Percentiles rank a stretch among this genome's conserved stretches.
Conservation (phyloP, 2,113 vertebrate genomes). For the Gymnarchus niloticus region DNA sequence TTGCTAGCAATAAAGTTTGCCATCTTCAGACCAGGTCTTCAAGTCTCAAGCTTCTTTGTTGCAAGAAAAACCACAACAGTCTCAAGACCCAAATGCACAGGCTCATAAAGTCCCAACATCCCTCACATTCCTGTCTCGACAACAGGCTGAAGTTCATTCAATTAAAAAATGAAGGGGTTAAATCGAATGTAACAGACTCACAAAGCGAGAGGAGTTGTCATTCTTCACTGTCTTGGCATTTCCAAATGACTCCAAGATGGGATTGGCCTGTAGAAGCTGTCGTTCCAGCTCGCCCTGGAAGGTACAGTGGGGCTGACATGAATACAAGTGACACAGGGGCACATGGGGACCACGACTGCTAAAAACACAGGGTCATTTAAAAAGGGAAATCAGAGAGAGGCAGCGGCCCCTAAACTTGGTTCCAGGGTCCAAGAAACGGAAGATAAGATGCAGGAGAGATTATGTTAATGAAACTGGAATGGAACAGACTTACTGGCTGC, state of each 20-base stretch:
- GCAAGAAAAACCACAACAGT: no score
- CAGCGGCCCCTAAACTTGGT: background rate
- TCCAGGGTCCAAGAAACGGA: background rate
- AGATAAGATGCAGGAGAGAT: background rate
- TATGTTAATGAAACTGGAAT: background rate
- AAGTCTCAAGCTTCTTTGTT: no score
- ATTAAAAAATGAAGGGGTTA: background rate
- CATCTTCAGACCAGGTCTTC: no score
- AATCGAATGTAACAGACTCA: conserved; percentile 61
- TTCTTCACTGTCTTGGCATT: conserved; percentile 99
- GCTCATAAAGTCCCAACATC: background rate
- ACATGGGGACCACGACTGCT: background rate
- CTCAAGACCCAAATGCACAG: background rate
- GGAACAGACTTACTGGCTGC: background rate
- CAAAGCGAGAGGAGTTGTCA: conserved; percentile 97
- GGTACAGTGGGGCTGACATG: conserved; percentile 23
- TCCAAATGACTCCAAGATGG: conserved; percentile 95
- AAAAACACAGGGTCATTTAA: background rate
- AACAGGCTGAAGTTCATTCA: background rate
- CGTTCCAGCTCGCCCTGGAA: conserved; percentile 91
- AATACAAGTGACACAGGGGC: background rate
- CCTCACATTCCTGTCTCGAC: background rate
- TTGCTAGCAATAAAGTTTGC: no score
- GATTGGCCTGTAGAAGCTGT: conserved; percentile 95
- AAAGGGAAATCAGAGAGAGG: background rate